Base-by-base conservation (phyloP, 2,888 invertebrate genomes). In the Craniophora ligustri region DNA sequence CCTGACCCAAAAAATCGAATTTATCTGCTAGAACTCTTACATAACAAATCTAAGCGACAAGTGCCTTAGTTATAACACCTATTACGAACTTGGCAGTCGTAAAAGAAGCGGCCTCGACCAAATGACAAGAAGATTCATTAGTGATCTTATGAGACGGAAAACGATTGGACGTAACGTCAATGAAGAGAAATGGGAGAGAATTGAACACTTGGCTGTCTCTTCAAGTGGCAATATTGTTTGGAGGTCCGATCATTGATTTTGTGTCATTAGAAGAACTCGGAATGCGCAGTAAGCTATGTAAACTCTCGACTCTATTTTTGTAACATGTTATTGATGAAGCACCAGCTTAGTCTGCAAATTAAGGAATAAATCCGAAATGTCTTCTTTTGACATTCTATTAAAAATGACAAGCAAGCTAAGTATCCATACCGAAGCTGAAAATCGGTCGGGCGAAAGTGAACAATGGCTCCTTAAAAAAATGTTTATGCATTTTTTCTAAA, bases 61-160 rank as follows among this genome's bases (percentile, higher is more conserved):
- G 36, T 54, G 38, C 13, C 44, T 51, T 55, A 63, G 51, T 62
- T 61, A 62, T 15, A 32, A 21, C 44, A 38, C 39, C 36, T 54
- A 51, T 56, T 58, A 50, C 51, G 45, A 50, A 59, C 42, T 69
- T 55, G 41, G 53, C 23, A 46, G 61, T 53, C 62, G 50, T 69
- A 72, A 72, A 72, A 64, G 50, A 51, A 48, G 32, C 14, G 34
- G 21, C 34, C 38, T 53, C 50, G 38, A 41, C 32, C 46, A 59
- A 69, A 69, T 72, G 69, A 72, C 70, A 66, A 63, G 64, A 35
- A 56, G 61, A 73, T 68, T 74, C 74, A 74, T 74, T 74, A 74
- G 63, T 45, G 67, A 74, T 59, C 58, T 53, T 60, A 72, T 67
- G 59, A 63, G 72, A 51, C 63, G 48, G 63, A 64, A 69, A 67